These are phyloP conservation scores for Rhopalosiphum padi DNA, from an alignment of 1,140 invertebrate genomes.

Conservation along the genomic window DNA sequence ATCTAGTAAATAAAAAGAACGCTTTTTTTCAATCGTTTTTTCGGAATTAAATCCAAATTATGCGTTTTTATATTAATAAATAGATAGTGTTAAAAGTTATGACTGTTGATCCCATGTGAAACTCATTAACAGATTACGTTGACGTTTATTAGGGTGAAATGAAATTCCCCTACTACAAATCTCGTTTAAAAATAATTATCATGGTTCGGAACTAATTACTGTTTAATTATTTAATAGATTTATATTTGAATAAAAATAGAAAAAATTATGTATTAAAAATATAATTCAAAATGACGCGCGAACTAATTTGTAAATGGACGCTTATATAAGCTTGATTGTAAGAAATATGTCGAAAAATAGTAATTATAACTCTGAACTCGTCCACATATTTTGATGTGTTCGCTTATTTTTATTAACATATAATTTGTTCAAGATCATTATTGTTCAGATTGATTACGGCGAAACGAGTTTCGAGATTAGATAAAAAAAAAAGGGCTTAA, in stretches of 20 bases:
- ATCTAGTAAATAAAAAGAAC: background rate
- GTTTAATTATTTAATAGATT: background rate
- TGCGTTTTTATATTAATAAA: background rate
- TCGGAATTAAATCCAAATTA: background rate
- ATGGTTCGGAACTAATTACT: background rate
- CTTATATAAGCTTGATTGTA: background rate
- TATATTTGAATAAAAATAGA: background rate
- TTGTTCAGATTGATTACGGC: background rate
- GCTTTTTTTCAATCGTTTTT: background rate
- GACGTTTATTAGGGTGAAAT: constrained; percentile 29
- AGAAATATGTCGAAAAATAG: background rate
- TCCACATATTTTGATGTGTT: background rate
- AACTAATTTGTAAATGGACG: background rate
- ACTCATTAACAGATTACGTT: constrained; percentile 34
- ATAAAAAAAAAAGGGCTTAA: background rate
- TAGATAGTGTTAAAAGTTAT: constrained; percentile 12
- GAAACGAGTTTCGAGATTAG: background rate
- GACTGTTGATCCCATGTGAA: background rate
- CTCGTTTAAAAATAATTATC: constrained; percentile 27
- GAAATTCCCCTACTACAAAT: background rate
- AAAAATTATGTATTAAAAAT: background rate
- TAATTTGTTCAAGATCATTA: background rate
- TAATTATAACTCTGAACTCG: background rate
- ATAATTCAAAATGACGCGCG: background rate
- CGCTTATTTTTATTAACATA: background rate